Percentiles rank a stretch among this genome's conserved stretches.
Conservation (phyloP, 2,888 invertebrate genomes). For the Agonopterix heracliana region DNA sequence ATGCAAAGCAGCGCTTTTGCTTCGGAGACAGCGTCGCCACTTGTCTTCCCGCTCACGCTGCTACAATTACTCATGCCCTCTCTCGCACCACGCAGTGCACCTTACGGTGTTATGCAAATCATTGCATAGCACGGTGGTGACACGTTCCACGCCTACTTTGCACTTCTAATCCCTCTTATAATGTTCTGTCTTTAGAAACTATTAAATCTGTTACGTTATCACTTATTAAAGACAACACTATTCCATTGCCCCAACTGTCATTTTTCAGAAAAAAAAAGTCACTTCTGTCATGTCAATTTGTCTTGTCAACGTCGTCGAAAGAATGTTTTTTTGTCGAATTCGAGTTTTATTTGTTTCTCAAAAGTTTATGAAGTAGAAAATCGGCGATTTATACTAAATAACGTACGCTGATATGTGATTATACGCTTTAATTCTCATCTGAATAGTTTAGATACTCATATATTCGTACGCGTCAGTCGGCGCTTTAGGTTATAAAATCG, state of each 20-base stretch:
- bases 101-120: too few relatives aligned
- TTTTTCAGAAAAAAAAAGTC: not conserved
- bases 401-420: not conserved
- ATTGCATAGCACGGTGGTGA: too few relatives aligned
- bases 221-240: too few relatives aligned
- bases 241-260: not conserved
- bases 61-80: too few relatives aligned
- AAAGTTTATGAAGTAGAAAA: constrained; percentile 15
- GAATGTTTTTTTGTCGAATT: constrained; percentile 16
- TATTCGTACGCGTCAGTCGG: constrained; percentile 25
- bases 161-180: too few relatives aligned
- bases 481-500: constrained; percentile 52
- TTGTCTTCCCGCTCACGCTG: too few relatives aligned
- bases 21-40: too few relatives aligned
- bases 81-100: too few relatives aligned
- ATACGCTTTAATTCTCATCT: not conserved
- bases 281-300: not conserved
- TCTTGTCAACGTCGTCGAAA: constrained; percentile 12
- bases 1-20: too few relatives aligned
- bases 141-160: too few relatives aligned
- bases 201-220: too few relatives aligned
- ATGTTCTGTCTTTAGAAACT: too few relatives aligned
- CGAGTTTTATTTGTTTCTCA: constrained; percentile 26
- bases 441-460: not conserved
- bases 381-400: constrained; percentile 2